Evolutionary conservation across 2,113 vertebrate genomes (phyloP), one percentile per base, ranked within the genome.

Genomic region (Sinocyclocheilus maitianheensis): DNA sequence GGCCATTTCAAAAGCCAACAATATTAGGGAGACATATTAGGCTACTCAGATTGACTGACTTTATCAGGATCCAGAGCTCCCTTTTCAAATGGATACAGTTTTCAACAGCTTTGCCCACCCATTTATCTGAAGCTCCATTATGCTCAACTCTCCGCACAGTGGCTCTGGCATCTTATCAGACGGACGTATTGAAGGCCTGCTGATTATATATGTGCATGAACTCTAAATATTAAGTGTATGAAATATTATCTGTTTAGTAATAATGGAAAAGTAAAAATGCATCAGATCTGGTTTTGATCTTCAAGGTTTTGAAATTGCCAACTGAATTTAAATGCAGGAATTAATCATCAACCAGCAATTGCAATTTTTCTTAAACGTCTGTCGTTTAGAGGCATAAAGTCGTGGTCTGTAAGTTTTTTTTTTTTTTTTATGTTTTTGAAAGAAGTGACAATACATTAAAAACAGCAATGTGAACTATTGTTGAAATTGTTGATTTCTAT

Each of bases 1-100:
- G 58, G 74, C 58, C 9, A 63, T 89, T 87, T 87, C 60, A 46
- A 91, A 89, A 80, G 60, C 77, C 55, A 83, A 74, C 60, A 81
- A 79, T 89, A 55, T 71, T 88, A 82, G 76, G 7, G 69, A 72
- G 84, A 87, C 20, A 65, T 85, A 89, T 89, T 88, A 83, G 71
- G 30, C 63, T 26, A 60, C 78, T 88, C 80, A 74, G 79, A 85
- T 75, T 79, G 37, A 63, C 67, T 67, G 83, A 71, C 60, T 81
- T 88, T 87, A 88, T 90, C 88, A 53, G 63, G 13, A 71, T 81
- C 77, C 67, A n/a, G 72, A 74, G 60, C 67, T 34, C 2, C 30
- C 30, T 48, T 77, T 84, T 91, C 51, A 89, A 87, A 86, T 51
- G n/a, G 75, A 79, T 81, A 60, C 79, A 72, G 84, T 83, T 82